Conservation (phyloP, 2,113 vertebrate genomes). For the Chamaea fasciata region DNA sequence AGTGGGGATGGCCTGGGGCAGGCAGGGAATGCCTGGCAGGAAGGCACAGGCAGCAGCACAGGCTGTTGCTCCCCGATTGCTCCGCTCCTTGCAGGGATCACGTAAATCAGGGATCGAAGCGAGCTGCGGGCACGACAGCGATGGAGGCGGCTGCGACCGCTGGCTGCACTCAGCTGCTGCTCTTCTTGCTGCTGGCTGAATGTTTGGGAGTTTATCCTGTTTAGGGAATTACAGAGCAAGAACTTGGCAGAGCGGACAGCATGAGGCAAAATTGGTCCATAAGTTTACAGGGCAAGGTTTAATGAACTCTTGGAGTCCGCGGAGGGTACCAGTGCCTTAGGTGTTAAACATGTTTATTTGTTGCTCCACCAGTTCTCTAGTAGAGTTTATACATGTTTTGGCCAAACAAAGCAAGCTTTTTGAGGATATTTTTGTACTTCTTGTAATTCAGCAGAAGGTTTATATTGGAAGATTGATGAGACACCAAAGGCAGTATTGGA, state of each 20-base stretch:
- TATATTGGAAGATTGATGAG: background rate
- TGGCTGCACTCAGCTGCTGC: background rate
- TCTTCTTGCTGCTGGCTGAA: conserved; percentile 17
- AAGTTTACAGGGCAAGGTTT: conserved; percentile 59
- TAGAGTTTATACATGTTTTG: background rate
- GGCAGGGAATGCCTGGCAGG: fast-evolving
- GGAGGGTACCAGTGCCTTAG: conserved; percentile 21
- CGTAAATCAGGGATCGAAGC: background rate
- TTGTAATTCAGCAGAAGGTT: background rate
- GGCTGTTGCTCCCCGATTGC: background rate
- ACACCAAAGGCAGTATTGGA: background rate
- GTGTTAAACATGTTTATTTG: conserved; percentile 35
- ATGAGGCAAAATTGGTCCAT: conserved; percentile 19
- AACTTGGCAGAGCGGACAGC: conserved; percentile 45
- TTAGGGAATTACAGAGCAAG: conserved; percentile 37
- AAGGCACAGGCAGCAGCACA: background rate
- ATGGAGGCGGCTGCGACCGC: background rate
- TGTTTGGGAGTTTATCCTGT: conserved; percentile 26
- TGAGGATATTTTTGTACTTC: background rate
- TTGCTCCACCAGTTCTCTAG: background rate
- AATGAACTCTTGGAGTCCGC: conserved; percentile 40
- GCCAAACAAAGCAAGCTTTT: background rate
- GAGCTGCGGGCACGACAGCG: background rate
- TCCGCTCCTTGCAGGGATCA: fast-evolving
- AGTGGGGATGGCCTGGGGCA: background rate